Conservation (phyloP, 1,140 invertebrate genomes). For the Aricia agestis region DNA sequence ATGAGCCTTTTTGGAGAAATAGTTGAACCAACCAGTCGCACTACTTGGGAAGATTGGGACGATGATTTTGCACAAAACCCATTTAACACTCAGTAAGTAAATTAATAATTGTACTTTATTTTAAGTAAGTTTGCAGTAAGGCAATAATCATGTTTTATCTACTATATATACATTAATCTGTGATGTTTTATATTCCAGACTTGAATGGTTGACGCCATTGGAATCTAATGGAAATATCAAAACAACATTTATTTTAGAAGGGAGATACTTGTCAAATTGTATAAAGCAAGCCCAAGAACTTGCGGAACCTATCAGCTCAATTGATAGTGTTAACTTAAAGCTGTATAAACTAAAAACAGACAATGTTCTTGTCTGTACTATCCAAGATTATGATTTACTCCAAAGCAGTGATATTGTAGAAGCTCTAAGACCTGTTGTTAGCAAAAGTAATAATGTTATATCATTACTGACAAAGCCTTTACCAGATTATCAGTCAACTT, state of each 20-base stretch:
- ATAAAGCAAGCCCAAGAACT: constrained; percentile 34
- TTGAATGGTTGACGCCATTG: constrained; percentile 41
- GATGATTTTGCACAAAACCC: constrained; percentile 31
- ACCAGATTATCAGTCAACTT: constrained; percentile 47
- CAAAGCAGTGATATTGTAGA: constrained; percentile 53
- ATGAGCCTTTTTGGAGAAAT: constrained; percentile 65
- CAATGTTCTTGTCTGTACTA: constrained; percentile 47
- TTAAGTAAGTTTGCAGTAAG: background rate
- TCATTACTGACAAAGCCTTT: constrained; percentile 51
- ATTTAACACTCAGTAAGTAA: constrained; percentile 29
- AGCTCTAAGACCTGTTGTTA: constrained; percentile 43
- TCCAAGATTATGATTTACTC: constrained; percentile 54
- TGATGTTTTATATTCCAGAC: constrained; percentile 40
- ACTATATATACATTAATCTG: too few species aligned
- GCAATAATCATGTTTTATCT: background rate
- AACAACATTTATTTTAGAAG: constrained; percentile 53
- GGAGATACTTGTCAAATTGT: constrained; percentile 48
- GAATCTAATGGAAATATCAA: constrained; percentile 40
- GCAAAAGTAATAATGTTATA: constrained; percentile 43
- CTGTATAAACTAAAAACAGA: constrained; percentile 41
- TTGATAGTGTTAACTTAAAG: constrained; percentile 42
- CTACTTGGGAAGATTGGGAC: constrained; percentile 66
- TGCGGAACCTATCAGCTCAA: constrained; percentile 44
- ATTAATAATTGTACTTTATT: background rate
- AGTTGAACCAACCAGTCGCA: constrained; percentile 50